phyloP scores from a whole-genome alignment of 1,140 invertebrate genomes.

The Vanessa atalanta region DNA sequence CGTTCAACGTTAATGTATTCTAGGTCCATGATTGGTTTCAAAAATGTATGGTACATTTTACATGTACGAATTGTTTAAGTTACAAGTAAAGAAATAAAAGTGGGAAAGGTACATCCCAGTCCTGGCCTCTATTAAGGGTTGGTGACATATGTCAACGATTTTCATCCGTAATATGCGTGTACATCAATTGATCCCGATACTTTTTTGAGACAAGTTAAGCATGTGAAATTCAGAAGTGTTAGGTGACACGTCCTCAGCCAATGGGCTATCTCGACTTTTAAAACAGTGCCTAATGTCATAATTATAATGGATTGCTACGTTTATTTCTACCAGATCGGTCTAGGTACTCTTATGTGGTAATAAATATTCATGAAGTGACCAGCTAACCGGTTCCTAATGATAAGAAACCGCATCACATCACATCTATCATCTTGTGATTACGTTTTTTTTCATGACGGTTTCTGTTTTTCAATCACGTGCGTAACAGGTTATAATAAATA shows the following conservation, averaged over 20 bases:
- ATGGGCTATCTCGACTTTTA: background rate
- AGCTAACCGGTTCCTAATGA: conserved; percentile 24
- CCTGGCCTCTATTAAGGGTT: too few species aligned
- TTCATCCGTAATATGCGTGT: too few species aligned
- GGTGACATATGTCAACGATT: too few species aligned
- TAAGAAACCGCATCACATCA: conserved; percentile 26
- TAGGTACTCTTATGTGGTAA: background rate
- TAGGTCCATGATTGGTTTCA: background rate
- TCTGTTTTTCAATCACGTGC: conserved; percentile 27
- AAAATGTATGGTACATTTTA: background rate
- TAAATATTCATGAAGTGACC: conserved; percentile 6
- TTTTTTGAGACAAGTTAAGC: too few species aligned
- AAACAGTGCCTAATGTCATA: too few species aligned
- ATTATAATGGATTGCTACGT: too few species aligned
- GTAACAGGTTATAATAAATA: conserved; percentile 35
- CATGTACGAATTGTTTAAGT: background rate
- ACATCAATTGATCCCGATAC: too few species aligned
- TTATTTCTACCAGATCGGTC: background rate
- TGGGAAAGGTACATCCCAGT: too few species aligned
- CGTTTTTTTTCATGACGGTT: conserved; percentile 43
- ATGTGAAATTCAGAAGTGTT: background rate
- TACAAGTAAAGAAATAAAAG: background rate
- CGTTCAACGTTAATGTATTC: conserved; percentile 17
- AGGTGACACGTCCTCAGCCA: background rate
- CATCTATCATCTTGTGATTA: conserved; percentile 51